Evolutionary conservation across 37 sponge, comb jelly and placozoan genomes (phyloP).

Genomic region (Spongia lamella): DNA sequence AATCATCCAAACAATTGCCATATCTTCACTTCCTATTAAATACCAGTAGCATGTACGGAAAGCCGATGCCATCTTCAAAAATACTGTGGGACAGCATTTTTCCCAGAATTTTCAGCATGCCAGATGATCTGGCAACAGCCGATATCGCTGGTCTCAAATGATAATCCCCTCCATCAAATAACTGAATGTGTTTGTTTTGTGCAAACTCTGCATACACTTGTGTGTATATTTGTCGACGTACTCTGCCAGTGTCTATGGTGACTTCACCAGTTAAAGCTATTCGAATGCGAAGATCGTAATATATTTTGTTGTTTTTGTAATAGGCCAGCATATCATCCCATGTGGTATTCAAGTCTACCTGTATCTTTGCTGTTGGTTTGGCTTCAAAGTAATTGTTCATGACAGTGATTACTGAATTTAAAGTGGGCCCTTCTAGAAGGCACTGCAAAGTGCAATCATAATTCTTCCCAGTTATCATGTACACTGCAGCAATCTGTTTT

Average conservation of each 20-base stretch:
- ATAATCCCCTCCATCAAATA: constrained; percentile 21
- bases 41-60: constrained; percentile 23
- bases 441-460: background rate
- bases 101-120: constrained; percentile 15
- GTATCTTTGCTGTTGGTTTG: background rate
- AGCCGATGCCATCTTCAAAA: constrained; percentile 41
- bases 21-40: constrained; percentile 20
- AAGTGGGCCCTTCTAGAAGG: constrained; percentile 7
- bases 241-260: constrained; percentile 32
- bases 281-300: background rate
- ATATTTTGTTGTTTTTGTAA: background rate
- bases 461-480: constrained; percentile 1
- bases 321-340: constrained; percentile 17
- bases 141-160: constrained; percentile 1
- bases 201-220: constrained; percentile 1
- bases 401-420: background rate
- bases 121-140: constrained; percentile 24
- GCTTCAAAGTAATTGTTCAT: background rate
- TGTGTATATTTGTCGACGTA: constrained; percentile 18
- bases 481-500: background rate
- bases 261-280: background rate
- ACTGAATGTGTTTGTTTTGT: constrained; percentile 1
- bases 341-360: constrained; percentile 6
- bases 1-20: no score
- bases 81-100: constrained; percentile 28